A percentile compares a stretch with the other conserved stretches of the same genome.
Evolutionary conservation across 2,888 invertebrate genomes (phyloP).

Genomic region (Drosophila mayaguana): DNA sequence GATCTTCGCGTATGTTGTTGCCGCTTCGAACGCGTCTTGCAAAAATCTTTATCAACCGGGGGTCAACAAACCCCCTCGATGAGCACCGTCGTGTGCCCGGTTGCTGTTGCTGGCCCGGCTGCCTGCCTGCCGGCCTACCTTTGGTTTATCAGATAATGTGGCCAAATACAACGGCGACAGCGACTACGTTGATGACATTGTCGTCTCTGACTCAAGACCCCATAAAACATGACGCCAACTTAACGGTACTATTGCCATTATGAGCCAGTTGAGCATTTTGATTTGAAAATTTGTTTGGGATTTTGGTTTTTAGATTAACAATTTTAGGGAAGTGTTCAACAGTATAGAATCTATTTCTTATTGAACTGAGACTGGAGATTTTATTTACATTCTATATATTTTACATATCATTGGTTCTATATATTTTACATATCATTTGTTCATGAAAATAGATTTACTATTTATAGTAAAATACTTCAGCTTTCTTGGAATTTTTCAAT

Average conservation of each 20-base stretch:
- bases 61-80: constrained; percentile 70
- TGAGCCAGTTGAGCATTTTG: constrained; percentile 26
- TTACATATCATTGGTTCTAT: no score
- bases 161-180: constrained; percentile 35
- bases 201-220: constrained; percentile 58
- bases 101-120: background rate
- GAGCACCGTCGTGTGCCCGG: constrained; percentile 17
- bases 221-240: constrained; percentile 60
- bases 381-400: no score
- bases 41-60: constrained; percentile 73
- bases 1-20: constrained; percentile 70
- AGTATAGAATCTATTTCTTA: no score
- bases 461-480: no score
- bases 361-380: no score
- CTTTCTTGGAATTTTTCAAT: no score
- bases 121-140: constrained; percentile 2
- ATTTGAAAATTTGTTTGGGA: constrained; percentile 17
- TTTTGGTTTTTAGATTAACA: background rate
- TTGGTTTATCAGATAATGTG: constrained; percentile 69
- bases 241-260: constrained; percentile 59
- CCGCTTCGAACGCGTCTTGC: constrained; percentile 50
- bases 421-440: no score
- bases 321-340: background rate
- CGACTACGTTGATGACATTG: constrained; percentile 19
- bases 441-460: no score